phyloP scores from a whole-genome alignment of 2,888 invertebrate species.

The Himalopsyche japonica region DNA sequence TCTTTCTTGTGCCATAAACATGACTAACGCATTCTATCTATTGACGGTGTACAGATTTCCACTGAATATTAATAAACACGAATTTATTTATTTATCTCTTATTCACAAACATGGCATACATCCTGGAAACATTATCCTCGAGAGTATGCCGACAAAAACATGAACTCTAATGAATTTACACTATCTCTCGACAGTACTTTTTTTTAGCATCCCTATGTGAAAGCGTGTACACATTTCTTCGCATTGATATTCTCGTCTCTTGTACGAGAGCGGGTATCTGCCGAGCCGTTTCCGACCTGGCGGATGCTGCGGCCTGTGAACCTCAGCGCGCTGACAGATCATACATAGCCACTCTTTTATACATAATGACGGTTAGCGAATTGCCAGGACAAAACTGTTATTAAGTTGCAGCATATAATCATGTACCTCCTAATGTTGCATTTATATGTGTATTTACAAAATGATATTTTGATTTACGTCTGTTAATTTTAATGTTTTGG shows the following conservation, averaged over 20 bases:
- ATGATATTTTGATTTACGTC: too few relatives aligned
- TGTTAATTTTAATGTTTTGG: too few relatives aligned
- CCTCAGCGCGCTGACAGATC: constrained; percentile 12
- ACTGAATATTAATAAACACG: too few relatives aligned
- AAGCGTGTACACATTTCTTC: background rate
- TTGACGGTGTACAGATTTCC: too few relatives aligned
- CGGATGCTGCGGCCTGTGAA: constrained; percentile 24
- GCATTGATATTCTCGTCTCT: background rate
- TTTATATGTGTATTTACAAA: too few relatives aligned
- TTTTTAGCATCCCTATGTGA: background rate
- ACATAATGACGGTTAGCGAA: too few relatives aligned
- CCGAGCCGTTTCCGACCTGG: background rate
- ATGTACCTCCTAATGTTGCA: too few relatives aligned
- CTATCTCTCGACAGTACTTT: background rate
- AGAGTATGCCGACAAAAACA: background rate
- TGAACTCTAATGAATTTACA: background rate
- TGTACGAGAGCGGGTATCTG: background rate
- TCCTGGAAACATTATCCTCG: background rate
- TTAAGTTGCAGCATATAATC: too few relatives aligned
- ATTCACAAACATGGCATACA: background rate
- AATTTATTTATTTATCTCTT: too few relatives aligned
- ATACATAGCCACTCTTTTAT: background rate
- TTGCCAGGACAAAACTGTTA: too few relatives aligned
- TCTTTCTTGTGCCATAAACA: too few relatives aligned
- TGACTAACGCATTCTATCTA: too few relatives aligned